A percentile compares a stretch with the other conserved stretches of the same genome.
Evolutionary conservation across 2,113 vertebrate genomes (phyloP).

Genomic region (Megalops atlanticus): DNA sequence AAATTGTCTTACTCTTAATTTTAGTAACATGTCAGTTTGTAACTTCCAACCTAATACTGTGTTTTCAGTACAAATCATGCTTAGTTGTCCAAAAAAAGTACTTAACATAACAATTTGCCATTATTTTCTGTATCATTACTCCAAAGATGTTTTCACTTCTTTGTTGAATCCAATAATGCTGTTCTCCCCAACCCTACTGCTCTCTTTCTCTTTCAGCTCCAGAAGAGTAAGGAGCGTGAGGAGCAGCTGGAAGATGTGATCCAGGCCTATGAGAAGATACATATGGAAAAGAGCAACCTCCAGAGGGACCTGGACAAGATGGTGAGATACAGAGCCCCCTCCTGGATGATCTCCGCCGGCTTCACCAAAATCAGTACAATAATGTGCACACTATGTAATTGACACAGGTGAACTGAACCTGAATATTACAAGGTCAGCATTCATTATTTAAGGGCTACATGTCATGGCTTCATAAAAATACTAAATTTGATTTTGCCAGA

Average conservation of each 20-base stretch:
- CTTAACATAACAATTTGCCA: too few species aligned
- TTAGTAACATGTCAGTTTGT: too few species aligned
- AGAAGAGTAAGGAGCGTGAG: constrained; percentile 93
- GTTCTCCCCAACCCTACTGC: background rate
- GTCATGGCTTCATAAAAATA: too few species aligned
- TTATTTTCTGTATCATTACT: too few species aligned
- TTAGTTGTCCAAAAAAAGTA: too few species aligned
- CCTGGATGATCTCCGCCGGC: background rate
- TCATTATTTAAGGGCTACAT: too few species aligned
- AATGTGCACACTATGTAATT: too few species aligned
- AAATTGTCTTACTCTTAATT: too few species aligned
- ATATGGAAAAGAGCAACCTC: constrained; percentile 91
- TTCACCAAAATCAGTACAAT: constrained; percentile 1
- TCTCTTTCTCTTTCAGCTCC: constrained; percentile 71
- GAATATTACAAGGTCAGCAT: background rate
- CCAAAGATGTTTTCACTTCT: background rate
- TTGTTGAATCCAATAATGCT: background rate
- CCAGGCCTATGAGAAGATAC: constrained; percentile 97
- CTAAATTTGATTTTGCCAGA: too few species aligned
- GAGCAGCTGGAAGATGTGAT: constrained; percentile 96
- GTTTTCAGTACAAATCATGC: too few species aligned
- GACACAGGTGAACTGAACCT: background rate
- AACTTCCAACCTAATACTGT: too few species aligned
- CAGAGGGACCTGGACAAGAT: constrained; percentile 92
- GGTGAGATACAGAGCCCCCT: constrained; percentile 69